Evolutionary conservation across 2,888 invertebrate genomes (phyloP).

Genomic region (Plagodis dolabraria): DNA sequence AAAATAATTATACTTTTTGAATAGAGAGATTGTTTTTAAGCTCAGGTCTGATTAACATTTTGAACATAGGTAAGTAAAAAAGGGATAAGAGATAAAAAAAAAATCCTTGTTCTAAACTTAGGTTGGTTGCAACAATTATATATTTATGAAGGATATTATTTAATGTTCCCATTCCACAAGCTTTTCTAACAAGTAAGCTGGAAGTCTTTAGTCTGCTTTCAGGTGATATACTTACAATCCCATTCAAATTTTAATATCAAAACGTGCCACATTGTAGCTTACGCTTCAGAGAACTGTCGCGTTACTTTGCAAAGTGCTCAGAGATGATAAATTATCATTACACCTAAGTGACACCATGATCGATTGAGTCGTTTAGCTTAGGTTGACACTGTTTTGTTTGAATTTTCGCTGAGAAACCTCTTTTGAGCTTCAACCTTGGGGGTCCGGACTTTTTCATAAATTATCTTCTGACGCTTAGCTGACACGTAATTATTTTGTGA

Average conservation of each 20-base stretch:
- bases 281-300: constrained; percentile 24
- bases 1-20: no score
- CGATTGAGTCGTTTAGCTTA: constrained; percentile 56
- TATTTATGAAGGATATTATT: no score
- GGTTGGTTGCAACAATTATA: no score
- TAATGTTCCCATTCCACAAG: constrained; percentile 2
- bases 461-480: constrained; percentile 21
- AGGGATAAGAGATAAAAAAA: no score
- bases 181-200: background rate
- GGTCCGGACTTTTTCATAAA: constrained; percentile 15
- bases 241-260: constrained; percentile 32
- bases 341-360: constrained; percentile 57
- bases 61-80: no score
- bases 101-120: no score
- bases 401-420: constrained; percentile 25
- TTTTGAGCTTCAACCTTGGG: constrained; percentile 20
- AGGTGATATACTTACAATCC: constrained; percentile 15
- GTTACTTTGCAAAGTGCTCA: constrained; percentile 54
- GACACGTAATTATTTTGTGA: constrained; percentile 20
- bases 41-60: no score
- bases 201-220: constrained; percentile 14
- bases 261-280: constrained; percentile 9
- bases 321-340: constrained; percentile 66
- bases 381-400: constrained; percentile 37
- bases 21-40: no score